These are phyloP conservation scores for Conchocele bisecta DNA, from an alignment of 2,888 invertebrate genomes.

Conservation along the genomic window DNA sequence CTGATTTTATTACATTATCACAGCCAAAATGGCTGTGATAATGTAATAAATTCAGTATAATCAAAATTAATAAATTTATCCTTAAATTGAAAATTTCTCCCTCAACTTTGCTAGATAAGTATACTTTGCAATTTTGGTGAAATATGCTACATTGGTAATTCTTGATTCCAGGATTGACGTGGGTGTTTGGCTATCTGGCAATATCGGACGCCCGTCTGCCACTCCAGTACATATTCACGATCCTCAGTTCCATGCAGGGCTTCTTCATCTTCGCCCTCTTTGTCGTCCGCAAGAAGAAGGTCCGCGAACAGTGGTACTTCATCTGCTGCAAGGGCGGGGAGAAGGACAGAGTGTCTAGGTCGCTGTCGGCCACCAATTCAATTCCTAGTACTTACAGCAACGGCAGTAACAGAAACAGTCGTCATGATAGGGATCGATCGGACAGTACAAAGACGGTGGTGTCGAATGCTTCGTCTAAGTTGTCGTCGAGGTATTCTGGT, in stretches of 20 bases:
- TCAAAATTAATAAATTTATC: no score
- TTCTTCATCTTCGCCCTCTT: conserved; percentile 76
- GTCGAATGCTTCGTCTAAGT: conserved; percentile 13
- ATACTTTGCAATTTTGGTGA: no score
- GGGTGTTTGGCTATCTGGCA: conserved; percentile 81
- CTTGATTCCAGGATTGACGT: conserved; percentile 75
- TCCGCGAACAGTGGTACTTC: conserved; percentile 74
- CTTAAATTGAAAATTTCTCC: no score
- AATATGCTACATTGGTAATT: no score
- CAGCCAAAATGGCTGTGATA: no score
- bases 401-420: conserved; percentile 38
- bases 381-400: conserved; percentile 63
- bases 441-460: conserved; percentile 63
- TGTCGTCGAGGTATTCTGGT: conserved; percentile 29
- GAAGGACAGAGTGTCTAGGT: conserved; percentile 57
- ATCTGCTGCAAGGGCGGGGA: conserved; percentile 62
- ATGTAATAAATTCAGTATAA: no score
- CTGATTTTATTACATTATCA: no score
- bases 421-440: conserved; percentile 55
- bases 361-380: conserved; percentile 66
- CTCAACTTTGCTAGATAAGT: no score
- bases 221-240: conserved; percentile 81
- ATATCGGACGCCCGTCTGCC: conserved; percentile 73
- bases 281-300: conserved; percentile 71
- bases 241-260: conserved; percentile 73